Evolutionary conservation across 2,888 invertebrate species (phyloP).

Genomic region (Aphelenchoides bicaudatus): DNA sequence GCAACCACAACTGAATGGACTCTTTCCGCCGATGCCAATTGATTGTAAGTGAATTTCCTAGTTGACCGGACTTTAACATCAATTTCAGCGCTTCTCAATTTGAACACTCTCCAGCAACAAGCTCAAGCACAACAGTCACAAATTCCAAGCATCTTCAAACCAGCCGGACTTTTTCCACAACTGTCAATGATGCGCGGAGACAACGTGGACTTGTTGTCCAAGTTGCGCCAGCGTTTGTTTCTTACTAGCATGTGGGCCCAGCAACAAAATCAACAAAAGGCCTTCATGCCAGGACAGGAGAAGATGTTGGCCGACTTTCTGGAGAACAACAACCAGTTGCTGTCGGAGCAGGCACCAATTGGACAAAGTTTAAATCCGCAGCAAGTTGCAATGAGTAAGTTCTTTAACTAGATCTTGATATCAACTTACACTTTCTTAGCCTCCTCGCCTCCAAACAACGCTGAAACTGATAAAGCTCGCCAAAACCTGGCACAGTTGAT

Average conservation of each 20-base stretch:
- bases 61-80: neutral
- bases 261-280: no score
- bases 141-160: neutral
- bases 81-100: constrained; percentile 7
- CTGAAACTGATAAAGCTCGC: no score
- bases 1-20: neutral
- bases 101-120: neutral
- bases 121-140: neutral
- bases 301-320: no score
- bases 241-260: constrained; percentile 6
- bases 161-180: constrained; percentile 18
- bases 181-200: constrained; percentile 17
- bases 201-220: constrained; percentile 15
- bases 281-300: no score
- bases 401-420: no score
- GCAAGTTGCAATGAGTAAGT: no score
- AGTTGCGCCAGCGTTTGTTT: constrained; percentile 20
- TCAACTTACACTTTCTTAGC: no score
- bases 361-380: no score
- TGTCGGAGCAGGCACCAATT: no score
- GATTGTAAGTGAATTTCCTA: neutral
- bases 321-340: no score
- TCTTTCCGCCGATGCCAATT: neutral
- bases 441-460: no score
- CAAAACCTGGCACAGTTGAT: constrained; percentile 7